Evolutionary conservation across 2,797 vertebrate genomes (phyloP).

Genomic region (Atherinosoma microstoma): DNA sequence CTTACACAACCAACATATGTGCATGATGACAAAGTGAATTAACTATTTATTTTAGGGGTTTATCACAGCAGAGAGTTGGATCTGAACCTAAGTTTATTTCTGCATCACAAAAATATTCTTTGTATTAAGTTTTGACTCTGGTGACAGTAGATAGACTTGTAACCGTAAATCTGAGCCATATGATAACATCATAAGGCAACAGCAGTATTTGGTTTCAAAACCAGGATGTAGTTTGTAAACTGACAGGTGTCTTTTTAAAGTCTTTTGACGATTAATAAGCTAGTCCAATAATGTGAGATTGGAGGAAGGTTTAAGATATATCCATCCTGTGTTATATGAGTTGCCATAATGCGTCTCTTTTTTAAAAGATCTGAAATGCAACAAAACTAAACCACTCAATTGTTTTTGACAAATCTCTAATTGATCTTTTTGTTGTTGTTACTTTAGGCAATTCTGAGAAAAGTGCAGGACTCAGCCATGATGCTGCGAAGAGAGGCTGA

Average conservation of each 20-base stretch:
- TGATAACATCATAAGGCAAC: background rate
- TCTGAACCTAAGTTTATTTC: background rate
- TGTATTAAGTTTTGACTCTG: background rate
- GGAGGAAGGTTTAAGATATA: no score
- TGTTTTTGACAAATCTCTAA: background rate
- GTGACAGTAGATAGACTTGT: background rate
- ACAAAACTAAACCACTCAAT: background rate
- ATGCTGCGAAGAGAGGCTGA: conserved; percentile 92
- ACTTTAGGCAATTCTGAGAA: conserved; percentile 87
- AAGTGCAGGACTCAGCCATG: conserved; percentile 91
- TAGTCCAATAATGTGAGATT: background rate
- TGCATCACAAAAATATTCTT: no score
- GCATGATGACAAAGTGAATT: background rate
- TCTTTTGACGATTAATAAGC: background rate
- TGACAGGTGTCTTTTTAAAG: background rate
- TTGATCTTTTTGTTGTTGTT: background rate
- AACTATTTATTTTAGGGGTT: background rate
- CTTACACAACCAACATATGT: background rate
- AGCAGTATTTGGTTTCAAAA: background rate
- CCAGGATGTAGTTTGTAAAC: background rate
- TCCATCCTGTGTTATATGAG: no score
- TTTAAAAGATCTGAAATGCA: no score
- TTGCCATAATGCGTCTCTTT: background rate
- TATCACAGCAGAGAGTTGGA: background rate
- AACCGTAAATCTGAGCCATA: background rate